Evolutionary conservation across 1,140 invertebrate genomes (phyloP).

Genomic region (Phocides pigmalion): DNA sequence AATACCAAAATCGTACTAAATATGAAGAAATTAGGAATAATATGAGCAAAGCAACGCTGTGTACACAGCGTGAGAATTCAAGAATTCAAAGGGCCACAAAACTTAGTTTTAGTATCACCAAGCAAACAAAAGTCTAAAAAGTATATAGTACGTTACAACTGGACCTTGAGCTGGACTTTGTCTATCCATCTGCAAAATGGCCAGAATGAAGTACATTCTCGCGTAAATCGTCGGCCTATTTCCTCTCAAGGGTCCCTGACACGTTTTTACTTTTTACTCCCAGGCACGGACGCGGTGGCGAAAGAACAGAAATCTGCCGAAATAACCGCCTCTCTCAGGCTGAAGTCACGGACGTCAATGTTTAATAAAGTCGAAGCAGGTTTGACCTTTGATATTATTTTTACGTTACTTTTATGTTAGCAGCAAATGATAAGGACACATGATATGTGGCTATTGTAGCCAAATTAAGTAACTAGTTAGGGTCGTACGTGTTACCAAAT

Average conservation of each 20-base stretch:
- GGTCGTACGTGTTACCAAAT: too few relatives aligned
- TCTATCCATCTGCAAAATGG: constrained; percentile 40
- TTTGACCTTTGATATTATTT: constrained; percentile 8
- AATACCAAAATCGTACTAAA: too few relatives aligned
- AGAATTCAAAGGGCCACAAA: too few relatives aligned
- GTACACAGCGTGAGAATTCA: too few relatives aligned
- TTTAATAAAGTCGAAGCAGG: constrained; percentile 33
- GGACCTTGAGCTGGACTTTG: constrained; percentile 4
- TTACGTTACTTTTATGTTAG: not conserved
- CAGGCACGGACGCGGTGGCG: constrained; percentile 54
- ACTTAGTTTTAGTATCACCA: not conserved
- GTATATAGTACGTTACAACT: constrained; percentile 31
- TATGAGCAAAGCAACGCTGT: too few relatives aligned
- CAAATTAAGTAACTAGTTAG: too few relatives aligned
- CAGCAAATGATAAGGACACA: too few relatives aligned
- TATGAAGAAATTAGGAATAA: too few relatives aligned
- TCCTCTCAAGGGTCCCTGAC: constrained; percentile 45
- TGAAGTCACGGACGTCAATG: constrained; percentile 18
- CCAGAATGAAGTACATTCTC: constrained; percentile 43
- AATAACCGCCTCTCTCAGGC: constrained; percentile 40
- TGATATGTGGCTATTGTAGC: too few relatives aligned
- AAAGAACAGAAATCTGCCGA: constrained; percentile 51
- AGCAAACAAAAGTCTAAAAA: not conserved
- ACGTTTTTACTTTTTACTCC: constrained; percentile 56
- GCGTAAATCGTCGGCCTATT: constrained; percentile 52